Percentiles rank a stretch among this genome's conserved stretches.
These are phyloP conservation scores for Leptinotarsa defecta DNA, from an alignment of 1,140 invertebrate genomes.

Conservation along the genomic window DNA sequence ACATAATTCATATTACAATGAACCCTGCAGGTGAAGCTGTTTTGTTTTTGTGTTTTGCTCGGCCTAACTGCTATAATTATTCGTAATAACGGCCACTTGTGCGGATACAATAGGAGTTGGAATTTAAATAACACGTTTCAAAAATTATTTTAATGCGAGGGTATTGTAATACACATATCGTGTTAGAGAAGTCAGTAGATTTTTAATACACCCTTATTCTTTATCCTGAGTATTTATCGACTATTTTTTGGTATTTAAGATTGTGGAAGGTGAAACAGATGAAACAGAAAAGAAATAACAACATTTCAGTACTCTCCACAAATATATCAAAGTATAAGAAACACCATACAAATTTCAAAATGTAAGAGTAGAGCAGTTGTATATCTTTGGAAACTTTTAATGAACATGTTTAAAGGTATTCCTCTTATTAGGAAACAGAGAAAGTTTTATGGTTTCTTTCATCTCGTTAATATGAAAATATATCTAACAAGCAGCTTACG, in stretches of 20 bases:
- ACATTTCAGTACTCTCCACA: too few species aligned
- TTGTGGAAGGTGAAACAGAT: too few species aligned
- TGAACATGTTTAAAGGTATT: background rate
- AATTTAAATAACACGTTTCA: slow-evolving; percentile 43
- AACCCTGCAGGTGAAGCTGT: slow-evolving; percentile 35
- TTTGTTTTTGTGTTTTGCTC: slow-evolving; percentile 29
- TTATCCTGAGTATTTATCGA: background rate
- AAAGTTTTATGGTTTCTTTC: background rate
- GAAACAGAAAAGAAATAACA: too few species aligned
- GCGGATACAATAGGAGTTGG: slow-evolving; percentile 44
- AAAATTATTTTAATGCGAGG: slow-evolving; percentile 43
- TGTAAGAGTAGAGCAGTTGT: too few species aligned
- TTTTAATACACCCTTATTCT: background rate
- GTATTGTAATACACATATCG: slow-evolving; percentile 20
- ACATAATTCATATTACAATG: slow-evolving; percentile 35
- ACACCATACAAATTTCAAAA: too few species aligned
- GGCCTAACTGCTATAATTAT: slow-evolving; percentile 43
- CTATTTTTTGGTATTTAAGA: too few species aligned
- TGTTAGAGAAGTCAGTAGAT: background rate
- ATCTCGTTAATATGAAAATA: slow-evolving; percentile 19
- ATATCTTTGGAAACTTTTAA: too few species aligned
- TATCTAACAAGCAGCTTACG: slow-evolving; percentile 4
- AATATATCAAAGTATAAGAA: too few species aligned
- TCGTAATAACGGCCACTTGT: slow-evolving; percentile 47
- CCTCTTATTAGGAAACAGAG: slow-evolving; percentile 10